Base-by-base conservation (phyloP, 2,113 vertebrate genomes). In the Oncorhynchus kisutch region DNA sequence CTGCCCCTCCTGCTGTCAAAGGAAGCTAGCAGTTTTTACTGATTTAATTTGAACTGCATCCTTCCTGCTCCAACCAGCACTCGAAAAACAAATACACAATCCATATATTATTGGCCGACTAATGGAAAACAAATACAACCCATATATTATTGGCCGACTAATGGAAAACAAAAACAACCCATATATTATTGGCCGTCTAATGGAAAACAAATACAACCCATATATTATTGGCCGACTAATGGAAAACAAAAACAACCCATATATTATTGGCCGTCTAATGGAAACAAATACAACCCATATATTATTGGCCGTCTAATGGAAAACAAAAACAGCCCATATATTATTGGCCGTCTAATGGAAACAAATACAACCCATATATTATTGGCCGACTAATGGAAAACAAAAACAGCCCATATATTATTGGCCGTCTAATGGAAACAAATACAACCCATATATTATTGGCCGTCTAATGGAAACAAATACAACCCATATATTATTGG, bases 41-140 rank as follows among this genome's bases (percentile, higher is more conserved):
- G 67, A 72, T 86, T 82, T 66, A 79, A 34, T 70, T 5, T 76
- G 54, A 67, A 62, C 68, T 18, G 24, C 75, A 49, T 54, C 62
- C 64, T 68, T 81, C 76, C 71, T 84, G 25, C 45, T 78, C 78
- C 71, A 78, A 69, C 62, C 80, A 68, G 81, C 73, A 80, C 22
- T 51, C 20, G 6, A 25, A 81, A 69, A 70, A 11, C 39, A 22
- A 54, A 7, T 59, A 62, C 69, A 25, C 69, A 25, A 11, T 24
- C 5, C 7, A 3, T 4, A 2, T 12, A 73, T 20, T 73, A 18
- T 51, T 22, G 31, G 18, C 34, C 59, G 8, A 8, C 66, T 8
- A 68, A 68, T 20, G 5, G 29, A 3, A 67, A 13, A 8, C 29
- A 73, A 70, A 70, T 5, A 71, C 48, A 57, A 0, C 20, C n/a